These are phyloP conservation scores for Amblyraja radiata DNA, from an alignment of 2,797 vertebrate genomes.

Conservation along the genomic window DNA sequence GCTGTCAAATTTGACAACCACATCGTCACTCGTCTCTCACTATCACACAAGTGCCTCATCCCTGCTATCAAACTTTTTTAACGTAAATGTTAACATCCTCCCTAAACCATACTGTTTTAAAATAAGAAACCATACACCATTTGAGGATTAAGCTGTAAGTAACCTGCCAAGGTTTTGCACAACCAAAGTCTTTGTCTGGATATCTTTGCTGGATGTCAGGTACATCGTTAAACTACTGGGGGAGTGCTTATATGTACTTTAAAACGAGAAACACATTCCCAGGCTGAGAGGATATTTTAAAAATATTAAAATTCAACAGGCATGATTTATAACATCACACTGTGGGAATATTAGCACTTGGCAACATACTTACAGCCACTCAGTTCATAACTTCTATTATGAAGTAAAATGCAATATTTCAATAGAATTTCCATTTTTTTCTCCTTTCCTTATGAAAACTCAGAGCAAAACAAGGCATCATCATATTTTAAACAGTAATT, in stretches of 20 bases:
- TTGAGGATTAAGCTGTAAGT: not conserved
- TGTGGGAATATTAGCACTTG: not conserved
- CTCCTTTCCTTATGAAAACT: not conserved
- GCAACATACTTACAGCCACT: not conserved
- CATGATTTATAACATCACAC: not conserved
- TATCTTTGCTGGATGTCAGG: not conserved
- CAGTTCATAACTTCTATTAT: conserved; percentile 26
- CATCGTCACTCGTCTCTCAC: not conserved
- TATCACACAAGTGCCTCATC: not conserved
- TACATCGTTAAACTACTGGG: not conserved
- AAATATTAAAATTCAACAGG: not conserved
- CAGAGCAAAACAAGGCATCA: not conserved
- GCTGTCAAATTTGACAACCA: not conserved
- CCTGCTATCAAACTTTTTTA: not conserved
- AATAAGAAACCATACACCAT: not conserved
- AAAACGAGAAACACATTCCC: not conserved
- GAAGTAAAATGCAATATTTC: conserved; percentile 18
- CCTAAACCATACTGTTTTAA: not conserved
- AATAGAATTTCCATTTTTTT: not conserved
- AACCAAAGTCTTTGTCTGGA: not conserved
- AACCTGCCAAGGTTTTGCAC: not conserved
- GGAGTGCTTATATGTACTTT: not conserved
- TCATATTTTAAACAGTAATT: conserved; percentile 25
- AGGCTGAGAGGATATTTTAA: not conserved
- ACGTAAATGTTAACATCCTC: not conserved